These are phyloP conservation scores for Acrobasis repandana DNA, from an alignment of 2,888 invertebrate species.

Conservation along the genomic window DNA sequence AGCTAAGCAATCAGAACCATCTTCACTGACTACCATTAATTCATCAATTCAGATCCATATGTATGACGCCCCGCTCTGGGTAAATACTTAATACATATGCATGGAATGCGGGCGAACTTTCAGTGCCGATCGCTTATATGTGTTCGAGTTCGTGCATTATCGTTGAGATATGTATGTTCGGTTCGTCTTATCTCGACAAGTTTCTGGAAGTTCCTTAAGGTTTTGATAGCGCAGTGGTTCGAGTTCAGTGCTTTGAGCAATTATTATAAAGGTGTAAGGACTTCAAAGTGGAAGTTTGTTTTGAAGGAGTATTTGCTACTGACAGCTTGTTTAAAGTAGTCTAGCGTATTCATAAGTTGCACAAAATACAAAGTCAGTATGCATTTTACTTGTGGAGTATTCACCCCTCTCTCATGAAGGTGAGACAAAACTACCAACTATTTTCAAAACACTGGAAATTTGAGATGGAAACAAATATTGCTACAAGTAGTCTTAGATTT, in stretches of 20 bases:
- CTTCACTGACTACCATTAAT: constrained; percentile 10
- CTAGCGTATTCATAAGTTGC: too few species aligned
- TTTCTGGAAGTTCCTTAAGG: constrained; percentile 8
- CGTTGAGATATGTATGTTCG: constrained; percentile 9
- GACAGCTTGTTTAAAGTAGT: background rate
- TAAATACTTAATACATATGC: constrained; percentile 23
- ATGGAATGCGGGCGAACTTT: constrained; percentile 20
- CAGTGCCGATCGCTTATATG: constrained; percentile 20
- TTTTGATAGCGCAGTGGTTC: constrained; percentile 7
- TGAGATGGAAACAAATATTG: too few species aligned
- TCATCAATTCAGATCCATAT: constrained; percentile 18
- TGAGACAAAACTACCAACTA: too few species aligned
- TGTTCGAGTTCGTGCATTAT: constrained; percentile 18
- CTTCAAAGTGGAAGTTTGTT: constrained; percentile 1
- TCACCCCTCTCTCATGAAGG: too few species aligned
- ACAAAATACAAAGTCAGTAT: too few species aligned
- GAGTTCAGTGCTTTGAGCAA: constrained; percentile 12
- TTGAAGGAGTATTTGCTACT: background rate
- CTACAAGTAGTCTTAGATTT: too few species aligned
- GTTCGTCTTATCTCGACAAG: constrained; percentile 19
- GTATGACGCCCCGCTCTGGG: constrained; percentile 8
- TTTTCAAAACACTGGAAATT: too few species aligned
- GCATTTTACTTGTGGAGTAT: too few species aligned
- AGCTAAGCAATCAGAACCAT: constrained; percentile 11
- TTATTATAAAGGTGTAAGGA: constrained; percentile 8